Base-by-base conservation (phyloP, 2,113 vertebrate genomes). In the Dermatemys mawii region DNA sequence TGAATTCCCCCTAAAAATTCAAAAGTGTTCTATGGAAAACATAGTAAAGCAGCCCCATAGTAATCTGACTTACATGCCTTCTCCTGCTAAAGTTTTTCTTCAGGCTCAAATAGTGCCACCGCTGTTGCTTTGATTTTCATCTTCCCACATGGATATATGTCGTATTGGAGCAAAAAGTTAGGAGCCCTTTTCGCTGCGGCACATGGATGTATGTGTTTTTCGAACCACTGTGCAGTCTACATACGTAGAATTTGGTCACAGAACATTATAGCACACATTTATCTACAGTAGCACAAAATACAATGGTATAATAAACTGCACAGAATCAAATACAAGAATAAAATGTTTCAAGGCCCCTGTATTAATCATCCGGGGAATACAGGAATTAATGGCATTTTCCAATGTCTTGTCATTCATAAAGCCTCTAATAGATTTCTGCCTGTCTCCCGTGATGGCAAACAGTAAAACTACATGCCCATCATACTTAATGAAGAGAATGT, bases 401-500 rank as follows among this genome's bases (percentile, higher is more conserved):
- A n/a, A 75, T 95, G 96, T 95, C 83, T 93, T 96, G 84, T 73
- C 92, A 95, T 91, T 96, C 57, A 90, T 95, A 93, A 95, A 92
- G 3, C 38, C 26, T 49, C 17, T 93, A 83, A 84, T 90, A 89
- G 32, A 81, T 92, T 94, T 93, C 84, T 90, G 21, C 78, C 49
- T 70, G 63, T 38, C 35, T 63, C 92, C 16, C 81, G 63, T 48
- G 83, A 88, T 88, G 87, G 75, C 67, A 87, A 93, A 93, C 5
- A 93, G 80, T 88, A 92, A 96, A 91, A 84, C 41, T 55, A 83
- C 46, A 6, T 44, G 75, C 67, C 57, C 96, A 78, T 93, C 93
- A 90, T 92, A 92, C 32, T 97, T 94, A 95, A 96, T 97, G 95
- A 97, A 89, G 83, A 90, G 96, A 90, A 96, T 96, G 95, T 80